Conservation (phyloP, 2,797 vertebrate genomes). For the Valencia hispanica region DNA sequence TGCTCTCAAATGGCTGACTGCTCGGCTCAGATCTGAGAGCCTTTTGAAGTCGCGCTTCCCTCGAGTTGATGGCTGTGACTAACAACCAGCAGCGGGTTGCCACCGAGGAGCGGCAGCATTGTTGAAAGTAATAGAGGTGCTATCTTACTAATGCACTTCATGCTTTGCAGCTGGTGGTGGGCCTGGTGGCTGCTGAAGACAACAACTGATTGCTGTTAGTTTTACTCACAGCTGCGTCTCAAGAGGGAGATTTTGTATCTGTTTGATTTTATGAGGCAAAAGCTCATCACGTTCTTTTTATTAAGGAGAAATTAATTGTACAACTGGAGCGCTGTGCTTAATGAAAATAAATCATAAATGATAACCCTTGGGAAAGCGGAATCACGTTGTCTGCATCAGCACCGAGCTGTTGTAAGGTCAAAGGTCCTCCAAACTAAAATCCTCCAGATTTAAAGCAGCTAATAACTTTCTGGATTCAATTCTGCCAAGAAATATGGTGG, state of each 20-base stretch:
- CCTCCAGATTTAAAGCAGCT: conserved; percentile 42
- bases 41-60: conserved; percentile 60
- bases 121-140: conserved; percentile 70
- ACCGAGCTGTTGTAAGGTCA: conserved; percentile 28
- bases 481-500: conserved; percentile 38
- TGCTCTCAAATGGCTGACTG: conserved; percentile 54
- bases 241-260: conserved; percentile 7
- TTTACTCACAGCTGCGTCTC: conserved; percentile 32
- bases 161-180: conserved; percentile 51
- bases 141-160: conserved; percentile 66
- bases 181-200: conserved; percentile 7
- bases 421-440: conserved; percentile 43
- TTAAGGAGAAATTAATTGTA: conserved; percentile 46
- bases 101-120: conserved; percentile 50
- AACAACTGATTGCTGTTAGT: conserved; percentile 36
- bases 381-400: conserved; percentile 34
- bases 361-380: conserved; percentile 39
- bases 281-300: conserved; percentile 37
- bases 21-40: conserved; percentile 47
- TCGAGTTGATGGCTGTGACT: conserved; percentile 65
- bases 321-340: conserved; percentile 42
- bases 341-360: conserved; percentile 62
- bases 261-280: conserved; percentile 44
- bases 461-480: conserved; percentile 48
- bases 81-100: conserved; percentile 57